Percentiles rank a stretch among this genome's conserved stretches.
Evolutionary conservation across 2,113 vertebrate species (phyloP).

Genomic region (Sceloporus tristichus): DNA sequence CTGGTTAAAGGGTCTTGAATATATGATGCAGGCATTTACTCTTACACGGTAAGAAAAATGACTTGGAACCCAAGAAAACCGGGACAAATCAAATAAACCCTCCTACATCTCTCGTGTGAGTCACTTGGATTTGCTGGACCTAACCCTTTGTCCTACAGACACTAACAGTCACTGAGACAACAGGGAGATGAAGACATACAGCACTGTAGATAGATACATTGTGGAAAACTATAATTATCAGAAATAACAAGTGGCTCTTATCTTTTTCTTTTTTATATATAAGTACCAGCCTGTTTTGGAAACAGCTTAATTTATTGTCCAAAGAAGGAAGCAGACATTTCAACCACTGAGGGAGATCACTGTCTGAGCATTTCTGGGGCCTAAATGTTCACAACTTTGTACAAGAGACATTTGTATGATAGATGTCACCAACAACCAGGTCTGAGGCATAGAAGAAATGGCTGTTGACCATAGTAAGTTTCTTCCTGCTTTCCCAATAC

Average conservation of each 20-base stretch:
- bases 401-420: background rate
- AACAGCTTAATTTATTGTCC: background rate
- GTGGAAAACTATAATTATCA: background rate
- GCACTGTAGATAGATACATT: background rate
- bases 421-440: background rate
- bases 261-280: no score
- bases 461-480: background rate
- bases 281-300: no score
- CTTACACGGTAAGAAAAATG: background rate
- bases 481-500: background rate
- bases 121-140: background rate
- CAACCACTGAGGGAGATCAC: background rate
- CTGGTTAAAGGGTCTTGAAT: slow-evolving; percentile 1
- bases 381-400: background rate
- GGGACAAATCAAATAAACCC: background rate
- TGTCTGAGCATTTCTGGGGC: background rate
- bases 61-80: background rate
- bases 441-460: background rate
- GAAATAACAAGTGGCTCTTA: background rate
- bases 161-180: background rate
- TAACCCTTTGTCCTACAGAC: background rate
- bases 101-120: background rate
- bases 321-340: background rate
- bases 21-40: background rate
- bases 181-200: background rate